Evolutionary conservation across 2,888 invertebrate species (phyloP), one percentile per base, ranked within the genome.

Genomic region (Agrotis segetum): DNA sequence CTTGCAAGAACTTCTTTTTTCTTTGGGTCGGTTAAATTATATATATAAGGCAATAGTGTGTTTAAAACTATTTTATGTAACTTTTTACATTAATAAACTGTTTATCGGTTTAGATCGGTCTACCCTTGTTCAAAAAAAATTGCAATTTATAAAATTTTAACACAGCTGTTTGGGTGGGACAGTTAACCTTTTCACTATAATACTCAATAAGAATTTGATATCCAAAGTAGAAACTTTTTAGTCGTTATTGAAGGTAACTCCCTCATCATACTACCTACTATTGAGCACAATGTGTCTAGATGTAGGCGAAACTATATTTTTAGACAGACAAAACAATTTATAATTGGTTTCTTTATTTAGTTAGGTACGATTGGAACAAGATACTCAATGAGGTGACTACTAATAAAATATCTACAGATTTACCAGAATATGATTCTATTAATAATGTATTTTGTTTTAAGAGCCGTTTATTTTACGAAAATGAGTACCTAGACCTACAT

Each of bases 1-100:
- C 59, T 44, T 60, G 21, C 13, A 24, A 50, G 55, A 29, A 47
- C 21, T 46, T 56, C 24, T 60, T 63, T 73, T 75, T 74, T 58
- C 17, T 24, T 9, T 46, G 24, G 19, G 9, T 1, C 19, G 14
- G 46, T 55, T 60, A 44, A 40, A 55, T 63, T 63, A 29, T 69
- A 52, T 47, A n/a, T 60, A 67, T 40, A 11, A 11, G 40, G 9
- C 40, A 40, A 40, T 11, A 40, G 40, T 40, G 40, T 40, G 9
- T 40, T 40, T 40, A 40, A 40, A 40, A 11, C n/a, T n/a, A n/a
- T n/a, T n/a, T n/a, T n/a, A n/a, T n/a, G n/a, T n/a, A n/a, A n/a
- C n/a, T n/a, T n/a, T n/a, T 40, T 9, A 9, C 40, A 40, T 40
- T 9, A 40, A 40, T 9, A 11, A 40, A 40, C 40, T 40, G 40